Evolutionary conservation across 2,113 vertebrate genomes (phyloP).

Genomic region (Actenoides hombroni): DNA sequence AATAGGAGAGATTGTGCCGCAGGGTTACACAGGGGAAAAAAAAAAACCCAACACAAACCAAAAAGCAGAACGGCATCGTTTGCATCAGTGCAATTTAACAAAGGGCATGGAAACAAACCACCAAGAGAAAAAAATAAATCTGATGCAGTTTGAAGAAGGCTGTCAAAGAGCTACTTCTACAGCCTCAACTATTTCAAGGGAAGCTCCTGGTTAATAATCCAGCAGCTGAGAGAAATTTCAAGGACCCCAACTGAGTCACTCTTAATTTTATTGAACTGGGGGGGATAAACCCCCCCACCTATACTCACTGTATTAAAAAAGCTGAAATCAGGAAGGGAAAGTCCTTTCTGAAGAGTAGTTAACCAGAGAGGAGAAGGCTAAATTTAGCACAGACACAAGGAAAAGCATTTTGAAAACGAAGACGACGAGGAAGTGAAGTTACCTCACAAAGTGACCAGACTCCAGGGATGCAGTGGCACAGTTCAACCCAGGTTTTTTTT

Average conservation of each 20-base stretch:
- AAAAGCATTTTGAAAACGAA: neutral
- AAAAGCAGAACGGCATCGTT: neutral
- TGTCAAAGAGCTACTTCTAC: neutral
- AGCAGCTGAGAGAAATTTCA: neutral
- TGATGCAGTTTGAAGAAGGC: neutral
- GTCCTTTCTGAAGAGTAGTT: neutral
- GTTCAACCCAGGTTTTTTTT: neutral
- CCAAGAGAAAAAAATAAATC: neutral
- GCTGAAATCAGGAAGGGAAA: neutral
- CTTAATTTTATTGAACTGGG: neutral
- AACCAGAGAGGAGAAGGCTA: neutral
- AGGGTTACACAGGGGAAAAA: neutral
- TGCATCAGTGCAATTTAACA: neutral
- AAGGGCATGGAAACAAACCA: neutral
- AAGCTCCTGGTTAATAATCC: neutral
- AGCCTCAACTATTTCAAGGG: neutral
- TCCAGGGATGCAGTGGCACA: neutral
- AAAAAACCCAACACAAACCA: no score
- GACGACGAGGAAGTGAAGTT: neutral
- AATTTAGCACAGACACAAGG: neutral
- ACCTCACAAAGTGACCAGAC: neutral
- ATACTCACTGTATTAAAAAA: rapidly evolving
- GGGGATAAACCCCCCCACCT: neutral
- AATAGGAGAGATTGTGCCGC: neutral
- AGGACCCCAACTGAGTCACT: neutral